Evolutionary conservation across 2,113 vertebrate genomes (phyloP).

Genomic region (Polypterus senegalus): DNA sequence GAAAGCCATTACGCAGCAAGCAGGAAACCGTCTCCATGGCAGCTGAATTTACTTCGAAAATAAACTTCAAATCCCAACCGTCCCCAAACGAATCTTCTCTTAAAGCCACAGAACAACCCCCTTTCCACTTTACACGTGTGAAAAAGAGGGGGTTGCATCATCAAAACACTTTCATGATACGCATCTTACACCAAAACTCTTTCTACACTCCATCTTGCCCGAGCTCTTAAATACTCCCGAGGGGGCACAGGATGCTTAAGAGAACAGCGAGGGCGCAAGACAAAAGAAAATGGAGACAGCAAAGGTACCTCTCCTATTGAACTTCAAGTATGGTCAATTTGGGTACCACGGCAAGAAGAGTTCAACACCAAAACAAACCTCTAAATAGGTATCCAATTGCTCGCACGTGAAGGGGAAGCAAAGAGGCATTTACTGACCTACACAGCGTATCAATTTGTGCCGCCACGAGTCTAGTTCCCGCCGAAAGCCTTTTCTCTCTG

Average conservation of each 20-base stretch:
- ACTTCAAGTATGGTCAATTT: constrained; percentile 8
- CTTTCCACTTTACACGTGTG: constrained; percentile 2
- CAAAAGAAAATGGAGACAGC: constrained; percentile 50
- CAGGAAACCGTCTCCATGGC: constrained; percentile 20
- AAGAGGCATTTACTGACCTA: constrained; percentile 60
- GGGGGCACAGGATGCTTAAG: constrained; percentile 22
- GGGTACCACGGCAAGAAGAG: neutral
- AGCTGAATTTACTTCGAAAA: constrained; percentile 19
- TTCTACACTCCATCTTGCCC: constrained; percentile 6
- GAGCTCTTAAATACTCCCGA: neutral
- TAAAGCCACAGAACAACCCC: constrained; percentile 37
- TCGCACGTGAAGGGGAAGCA: neutral
- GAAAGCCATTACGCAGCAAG: too few relatives aligned
- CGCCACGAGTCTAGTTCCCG: constrained; percentile 96
- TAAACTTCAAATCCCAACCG: constrained; percentile 61
- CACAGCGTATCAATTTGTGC: constrained; percentile 86
- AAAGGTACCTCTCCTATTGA: constrained; percentile 16
- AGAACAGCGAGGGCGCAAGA: constrained; percentile 26
- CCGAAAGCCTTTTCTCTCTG: constrained; percentile 87
- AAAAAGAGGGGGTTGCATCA: neutral
- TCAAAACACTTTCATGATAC: neutral
- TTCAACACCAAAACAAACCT: too few relatives aligned
- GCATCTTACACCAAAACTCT: constrained; percentile 3
- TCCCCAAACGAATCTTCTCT: constrained; percentile 50
- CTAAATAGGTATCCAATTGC: neutral